Evolutionary conservation across 2,888 invertebrate species (phyloP).

Genomic region (Drosophila anomelani): DNA sequence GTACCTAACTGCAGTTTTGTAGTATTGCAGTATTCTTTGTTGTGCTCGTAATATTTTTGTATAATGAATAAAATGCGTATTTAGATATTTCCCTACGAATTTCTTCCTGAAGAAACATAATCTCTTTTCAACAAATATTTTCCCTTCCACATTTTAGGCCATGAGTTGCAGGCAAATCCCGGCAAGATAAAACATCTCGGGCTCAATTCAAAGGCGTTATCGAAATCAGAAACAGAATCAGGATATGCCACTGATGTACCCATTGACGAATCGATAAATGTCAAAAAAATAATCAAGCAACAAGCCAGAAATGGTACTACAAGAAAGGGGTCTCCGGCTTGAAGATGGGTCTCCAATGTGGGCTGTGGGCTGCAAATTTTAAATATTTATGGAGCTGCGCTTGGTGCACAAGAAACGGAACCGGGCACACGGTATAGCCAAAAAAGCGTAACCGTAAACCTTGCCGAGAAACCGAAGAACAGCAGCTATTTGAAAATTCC

Average conservation of each 20-base stretch:
- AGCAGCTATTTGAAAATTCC: constrained; percentile 41
- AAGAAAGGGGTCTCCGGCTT: not conserved
- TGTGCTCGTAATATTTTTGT: too few species aligned
- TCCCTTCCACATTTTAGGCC: constrained; percentile 72
- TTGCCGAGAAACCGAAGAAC: constrained; percentile 58
- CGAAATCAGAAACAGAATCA: constrained; percentile 43
- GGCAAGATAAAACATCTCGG: constrained; percentile 67
- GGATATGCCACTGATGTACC: constrained; percentile 20
- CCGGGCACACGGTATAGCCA: constrained; percentile 69
- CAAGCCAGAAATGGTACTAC: constrained; percentile 55
- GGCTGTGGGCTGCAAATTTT: constrained; percentile 73
- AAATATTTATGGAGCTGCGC: constrained; percentile 80
- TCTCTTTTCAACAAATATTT: not conserved
- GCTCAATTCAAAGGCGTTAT: constrained; percentile 30
- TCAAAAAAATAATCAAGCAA: constrained; percentile 81
- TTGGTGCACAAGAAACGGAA: constrained; percentile 60
- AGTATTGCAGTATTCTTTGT: too few species aligned
- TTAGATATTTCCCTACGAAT: too few species aligned
- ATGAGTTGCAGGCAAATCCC: constrained; percentile 64
- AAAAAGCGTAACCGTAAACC: constrained; percentile 77
- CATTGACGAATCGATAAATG: constrained; percentile 80
- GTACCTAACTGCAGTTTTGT: too few species aligned
- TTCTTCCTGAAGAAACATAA: not conserved
- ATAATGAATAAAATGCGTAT: too few species aligned
- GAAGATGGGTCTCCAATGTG: not conserved